phyloP scores from a whole-genome alignment of 1,140 invertebrate species.

The Acromyrmex echinatior region DNA sequence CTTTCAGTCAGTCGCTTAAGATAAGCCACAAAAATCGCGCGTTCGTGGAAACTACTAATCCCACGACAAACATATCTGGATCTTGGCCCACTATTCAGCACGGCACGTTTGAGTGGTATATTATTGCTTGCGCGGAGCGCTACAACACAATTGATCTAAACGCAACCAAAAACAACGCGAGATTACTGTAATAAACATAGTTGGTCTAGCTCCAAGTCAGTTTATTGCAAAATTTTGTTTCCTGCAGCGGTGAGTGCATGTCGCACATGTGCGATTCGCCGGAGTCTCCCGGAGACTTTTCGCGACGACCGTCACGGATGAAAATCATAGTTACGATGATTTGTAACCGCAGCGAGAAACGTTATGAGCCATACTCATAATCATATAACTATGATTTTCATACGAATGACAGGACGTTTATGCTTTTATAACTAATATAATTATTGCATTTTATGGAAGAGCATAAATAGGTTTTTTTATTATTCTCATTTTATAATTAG shows the following conservation, averaged over 20 bases:
- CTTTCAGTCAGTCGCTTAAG: conserved; percentile 27
- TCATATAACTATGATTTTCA: conserved; percentile 38
- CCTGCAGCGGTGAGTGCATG: not conserved
- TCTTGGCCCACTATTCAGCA: conserved; percentile 68
- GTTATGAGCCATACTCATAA: conserved; percentile 5
- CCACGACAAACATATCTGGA: conserved; percentile 65
- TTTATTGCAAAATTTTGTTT: conserved; percentile 69
- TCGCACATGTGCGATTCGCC: conserved; percentile 25
- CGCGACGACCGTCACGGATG: conserved; percentile 39
- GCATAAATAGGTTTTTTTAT: not conserved
- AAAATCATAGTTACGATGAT: conserved; percentile 57
- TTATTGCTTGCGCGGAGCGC: conserved; percentile 58
- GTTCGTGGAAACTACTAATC: conserved; percentile 62
- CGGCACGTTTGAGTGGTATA: conserved; percentile 62
- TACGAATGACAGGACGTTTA: conserved; percentile 21
- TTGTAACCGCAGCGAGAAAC: conserved; percentile 36
- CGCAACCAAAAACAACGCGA: conserved; percentile 67
- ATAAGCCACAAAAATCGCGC: conserved; percentile 22
- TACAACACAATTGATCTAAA: conserved; percentile 70
- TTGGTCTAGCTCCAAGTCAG: conserved; percentile 70
- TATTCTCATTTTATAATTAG: conserved; percentile 24
- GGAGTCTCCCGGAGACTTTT: conserved; percentile 35
- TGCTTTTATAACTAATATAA: conserved; percentile 52
- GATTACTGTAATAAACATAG: conserved; percentile 75
- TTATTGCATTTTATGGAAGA: conserved; percentile 34